Evolutionary conservation across 2,888 invertebrate species (phyloP).

Genomic region (Orchesellides sinensis): DNA sequence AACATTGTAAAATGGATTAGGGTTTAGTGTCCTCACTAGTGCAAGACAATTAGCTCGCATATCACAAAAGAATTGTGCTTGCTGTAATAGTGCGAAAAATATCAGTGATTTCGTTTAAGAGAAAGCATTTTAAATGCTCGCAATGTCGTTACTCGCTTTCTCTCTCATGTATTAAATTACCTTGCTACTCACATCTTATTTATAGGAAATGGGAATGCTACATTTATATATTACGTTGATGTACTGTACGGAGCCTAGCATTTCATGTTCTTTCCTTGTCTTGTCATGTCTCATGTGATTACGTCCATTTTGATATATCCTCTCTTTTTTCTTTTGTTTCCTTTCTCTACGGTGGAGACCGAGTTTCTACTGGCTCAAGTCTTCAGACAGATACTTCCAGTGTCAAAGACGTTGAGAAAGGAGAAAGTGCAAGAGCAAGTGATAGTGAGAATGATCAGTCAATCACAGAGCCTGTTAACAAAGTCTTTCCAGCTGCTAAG

Average conservation of each 20-base stretch:
- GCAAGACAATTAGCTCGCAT: too few species aligned
- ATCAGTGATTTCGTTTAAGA: too few species aligned
- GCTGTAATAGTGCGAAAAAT: too few species aligned
- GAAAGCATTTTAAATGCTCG: too few species aligned
- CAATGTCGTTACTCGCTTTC: too few species aligned
- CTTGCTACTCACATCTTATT: background rate
- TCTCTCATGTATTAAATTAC: too few species aligned
- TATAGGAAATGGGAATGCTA: too few species aligned
- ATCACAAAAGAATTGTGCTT: too few species aligned
- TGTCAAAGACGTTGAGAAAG: constrained; percentile 82
- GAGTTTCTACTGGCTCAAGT: constrained; percentile 77
- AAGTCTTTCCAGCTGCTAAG: constrained; percentile 73
- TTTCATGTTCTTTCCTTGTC: constrained; percentile 27
- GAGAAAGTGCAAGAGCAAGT: constrained; percentile 77
- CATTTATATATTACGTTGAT: too few species aligned
- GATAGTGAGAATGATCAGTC: constrained; percentile 73
- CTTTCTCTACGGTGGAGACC: constrained; percentile 76
- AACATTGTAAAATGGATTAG: too few species aligned
- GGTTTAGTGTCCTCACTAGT: too few species aligned
- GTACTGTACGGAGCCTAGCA: background rate
- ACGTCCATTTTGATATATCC: constrained; percentile 50
- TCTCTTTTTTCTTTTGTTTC: constrained; percentile 54
- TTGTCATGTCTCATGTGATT: constrained; percentile 57
- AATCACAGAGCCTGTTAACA: constrained; percentile 67
- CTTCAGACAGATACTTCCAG: constrained; percentile 76